phyloP scores from a whole-genome alignment of 2,888 invertebrate species.

The Cerastis leucographa region DNA sequence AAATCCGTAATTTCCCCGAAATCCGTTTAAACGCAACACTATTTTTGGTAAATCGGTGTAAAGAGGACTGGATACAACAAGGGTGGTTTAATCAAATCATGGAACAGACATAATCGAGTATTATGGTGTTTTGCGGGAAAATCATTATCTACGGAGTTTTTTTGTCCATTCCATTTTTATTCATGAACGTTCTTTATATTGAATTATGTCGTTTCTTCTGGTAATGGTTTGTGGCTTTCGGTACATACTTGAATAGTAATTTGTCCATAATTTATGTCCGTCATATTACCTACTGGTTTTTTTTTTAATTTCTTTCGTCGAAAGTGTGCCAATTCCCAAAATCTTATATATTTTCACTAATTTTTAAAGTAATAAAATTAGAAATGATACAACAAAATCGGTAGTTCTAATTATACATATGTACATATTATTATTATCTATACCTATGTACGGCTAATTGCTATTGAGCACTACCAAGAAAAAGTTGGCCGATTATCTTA shows the following conservation, averaged over 20 bases:
- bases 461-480: too few species aligned
- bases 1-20: slow-evolving; percentile 74
- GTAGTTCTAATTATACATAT: too few species aligned
- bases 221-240: neutral
- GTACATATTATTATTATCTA: too few species aligned
- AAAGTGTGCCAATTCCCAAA: too few species aligned
- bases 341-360: neutral
- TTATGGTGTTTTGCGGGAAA: slow-evolving; percentile 77
- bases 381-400: neutral
- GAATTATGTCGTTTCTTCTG: slow-evolving; percentile 15
- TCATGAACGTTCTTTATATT: slow-evolving; percentile 38
- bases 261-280: neutral
- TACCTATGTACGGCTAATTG: too few species aligned
- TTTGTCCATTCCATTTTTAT: slow-evolving; percentile 46
- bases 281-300: too few species aligned
- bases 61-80: slow-evolving; percentile 67
- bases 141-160: slow-evolving; percentile 47
- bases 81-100: slow-evolving; percentile 86
- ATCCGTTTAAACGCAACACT: slow-evolving; percentile 84
- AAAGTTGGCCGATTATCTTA: too few species aligned
- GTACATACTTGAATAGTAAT: neutral
- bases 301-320: too few species aligned
- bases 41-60: slow-evolving; percentile 84
- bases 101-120: slow-evolving; percentile 81
- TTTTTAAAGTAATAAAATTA: neutral